Conservation (phyloP, 2,113 vertebrate species). For the Anarrhichthys ocellatus region DNA sequence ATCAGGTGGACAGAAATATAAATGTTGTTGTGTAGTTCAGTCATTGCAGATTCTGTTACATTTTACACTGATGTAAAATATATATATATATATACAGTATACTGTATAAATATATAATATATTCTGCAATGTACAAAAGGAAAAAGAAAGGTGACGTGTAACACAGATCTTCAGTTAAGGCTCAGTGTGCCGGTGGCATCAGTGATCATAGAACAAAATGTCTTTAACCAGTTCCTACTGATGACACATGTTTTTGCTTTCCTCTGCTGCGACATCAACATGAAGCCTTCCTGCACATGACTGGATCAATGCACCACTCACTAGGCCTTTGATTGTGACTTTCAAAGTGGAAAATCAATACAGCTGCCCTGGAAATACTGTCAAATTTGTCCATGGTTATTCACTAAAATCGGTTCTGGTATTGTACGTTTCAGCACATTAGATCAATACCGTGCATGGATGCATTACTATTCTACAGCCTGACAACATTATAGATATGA, state of each 20-base stretch:
- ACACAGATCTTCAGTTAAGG: not conserved
- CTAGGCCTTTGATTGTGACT: not conserved
- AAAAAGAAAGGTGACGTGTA: not conserved
- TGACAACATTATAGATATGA: not conserved
- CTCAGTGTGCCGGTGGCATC: not conserved
- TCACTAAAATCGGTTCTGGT: not conserved
- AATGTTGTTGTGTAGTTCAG: not conserved
- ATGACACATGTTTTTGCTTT: not conserved
- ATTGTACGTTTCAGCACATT: not conserved
- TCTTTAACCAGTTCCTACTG: not conserved
- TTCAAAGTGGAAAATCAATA: not conserved
- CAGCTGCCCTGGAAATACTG: not conserved
- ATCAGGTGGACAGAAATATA: not conserved
- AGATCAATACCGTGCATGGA: not conserved
- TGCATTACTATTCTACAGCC: not conserved
- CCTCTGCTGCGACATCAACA: not conserved
- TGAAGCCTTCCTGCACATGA: not conserved
- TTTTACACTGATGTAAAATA: not conserved
- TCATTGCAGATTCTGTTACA: not conserved
- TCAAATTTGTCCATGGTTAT: not conserved
- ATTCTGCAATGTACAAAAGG: not conserved
- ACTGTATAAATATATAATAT: too few relatives aligned
- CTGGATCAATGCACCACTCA: not conserved
- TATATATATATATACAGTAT: too few relatives aligned
- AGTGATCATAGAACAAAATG: not conserved